A percentile compares a stretch with the other conserved stretches of the same genome.
phyloP scores from a whole-genome alignment of 2,888 invertebrate genomes.

The Volucella inanis region DNA sequence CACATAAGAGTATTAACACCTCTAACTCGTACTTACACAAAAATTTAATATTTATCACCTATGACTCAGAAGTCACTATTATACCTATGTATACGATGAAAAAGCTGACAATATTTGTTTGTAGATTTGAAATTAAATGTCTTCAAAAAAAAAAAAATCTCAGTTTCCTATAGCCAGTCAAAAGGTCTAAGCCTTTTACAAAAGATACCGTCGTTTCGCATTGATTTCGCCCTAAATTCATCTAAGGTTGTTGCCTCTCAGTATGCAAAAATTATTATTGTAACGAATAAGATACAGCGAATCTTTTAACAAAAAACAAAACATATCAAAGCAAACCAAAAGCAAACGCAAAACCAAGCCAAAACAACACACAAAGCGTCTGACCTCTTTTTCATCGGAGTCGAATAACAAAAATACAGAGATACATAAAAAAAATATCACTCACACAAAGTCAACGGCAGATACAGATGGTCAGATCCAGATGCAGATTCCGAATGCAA shows the following conservation, averaged over 20 bases:
- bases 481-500: constrained; percentile 55
- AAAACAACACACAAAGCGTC: constrained; percentile 33
- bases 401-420: constrained; percentile 10
- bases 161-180: no score
- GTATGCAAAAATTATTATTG: neutral
- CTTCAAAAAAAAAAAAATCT: no score
- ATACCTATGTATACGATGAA: no score
- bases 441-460: constrained; percentile 3
- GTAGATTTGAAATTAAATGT: no score
- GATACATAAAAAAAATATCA: constrained; percentile 11
- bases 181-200: no score
- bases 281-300: constrained; percentile 5
- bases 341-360: constrained; percentile 18
- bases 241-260: constrained; percentile 19
- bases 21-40: no score
- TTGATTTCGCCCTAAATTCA: no score
- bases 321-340: constrained; percentile 1
- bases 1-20: no score
- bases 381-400: constrained; percentile 62
- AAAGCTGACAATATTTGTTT: no score
- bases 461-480: constrained; percentile 45
- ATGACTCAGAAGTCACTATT: no score
- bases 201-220: no score
- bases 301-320: neutral
- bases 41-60: no score